A percentile compares a stretch with the other conserved stretches of the same genome.
Conservation (phyloP, 2,797 vertebrate genomes). For the Diplodus sargus region DNA sequence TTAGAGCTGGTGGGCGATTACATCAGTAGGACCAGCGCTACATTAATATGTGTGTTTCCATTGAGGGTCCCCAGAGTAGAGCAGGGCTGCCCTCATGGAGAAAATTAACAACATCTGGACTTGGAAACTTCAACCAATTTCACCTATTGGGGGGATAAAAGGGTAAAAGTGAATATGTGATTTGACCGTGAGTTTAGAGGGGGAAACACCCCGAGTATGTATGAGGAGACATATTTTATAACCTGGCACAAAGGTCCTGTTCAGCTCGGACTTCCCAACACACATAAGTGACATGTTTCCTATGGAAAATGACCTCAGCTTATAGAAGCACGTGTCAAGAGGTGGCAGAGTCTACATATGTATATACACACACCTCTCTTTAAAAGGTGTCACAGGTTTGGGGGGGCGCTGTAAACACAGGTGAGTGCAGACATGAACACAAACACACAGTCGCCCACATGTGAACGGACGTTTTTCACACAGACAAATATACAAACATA, state of each 20-base stretch:
- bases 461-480: slow-evolving; percentile 15
- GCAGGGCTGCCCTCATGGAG: slow-evolving; percentile 33
- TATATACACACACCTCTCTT: slow-evolving; percentile 32
- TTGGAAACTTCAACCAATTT: slow-evolving; percentile 66
- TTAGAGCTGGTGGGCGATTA: slow-evolving; percentile 35
- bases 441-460: neutral
- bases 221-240: slow-evolving; percentile 29
- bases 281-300: slow-evolving; percentile 31
- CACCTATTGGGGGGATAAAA: slow-evolving; percentile 40
- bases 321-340: slow-evolving; percentile 18
- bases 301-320: slow-evolving; percentile 70
- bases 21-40: slow-evolving; percentile 41
- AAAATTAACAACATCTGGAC: slow-evolving; percentile 75
- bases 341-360: slow-evolving; percentile 5
- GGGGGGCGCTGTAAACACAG: slow-evolving; percentile 26
- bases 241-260: slow-evolving; percentile 55
- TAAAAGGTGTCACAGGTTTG: slow-evolving; percentile 35
- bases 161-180: slow-evolving; percentile 38
- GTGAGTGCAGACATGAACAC: slow-evolving; percentile 8
- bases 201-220: slow-evolving; percentile 46
- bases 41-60: slow-evolving; percentile 56
- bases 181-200: neutral
- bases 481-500: slow-evolving; percentile 1
- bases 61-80: slow-evolving; percentile 39
- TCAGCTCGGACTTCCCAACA: slow-evolving; percentile 31